Base-by-base conservation (phyloP, 2,888 invertebrate genomes). In the Limnephilus auricula region DNA sequence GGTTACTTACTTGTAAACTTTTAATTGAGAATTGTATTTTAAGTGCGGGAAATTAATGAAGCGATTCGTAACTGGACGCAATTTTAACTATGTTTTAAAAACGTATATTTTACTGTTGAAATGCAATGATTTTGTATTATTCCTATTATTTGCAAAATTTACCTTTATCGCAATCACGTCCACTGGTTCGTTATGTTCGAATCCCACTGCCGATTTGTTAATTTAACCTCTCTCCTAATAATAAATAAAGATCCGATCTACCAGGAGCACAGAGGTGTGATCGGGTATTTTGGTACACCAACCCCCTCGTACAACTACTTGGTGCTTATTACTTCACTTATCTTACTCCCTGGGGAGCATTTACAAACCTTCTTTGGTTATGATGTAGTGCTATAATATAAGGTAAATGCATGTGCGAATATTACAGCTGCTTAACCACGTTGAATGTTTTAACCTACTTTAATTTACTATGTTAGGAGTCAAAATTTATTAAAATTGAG, bases 151-250 rank as follows among this genome's bases (percentile, higher is more conserved):
- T 82, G 25, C 32, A 9, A 34, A 82, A 82, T 32, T 25, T 15
- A 34, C 25, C 9, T 82, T 82, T 32, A 82, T 82, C 82, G 9
- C 82, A 31, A 6, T 34, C 31, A 82, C 82, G 82, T 82, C 18
- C 82, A 25, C 6, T 25, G 18, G 50, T 32, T 34, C 32, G 34
- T 5, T 31, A 34, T 82, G 34, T 82, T 30, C 9, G 82, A 18
- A 82, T 82, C 82, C 30, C 65, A 34, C 32, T 82, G 34, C 15
- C 18, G 82, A 82, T 82, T 82, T 82, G 82, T 82, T 32, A 82
- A 82, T 82, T 82, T 82, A 82, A 34, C 82, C 32, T 10, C 82
- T 32, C 34, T 82, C 15, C 25, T 82, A 34, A 34, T 65, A 65
- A 65, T 65, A 65, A 65, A 65, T 13, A 37, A 37, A 82, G 82